Evolutionary conservation across 2,113 vertebrate genomes (phyloP), one percentile per base, ranked within the genome.

Genomic region (Chlamydotis undulata): DNA sequence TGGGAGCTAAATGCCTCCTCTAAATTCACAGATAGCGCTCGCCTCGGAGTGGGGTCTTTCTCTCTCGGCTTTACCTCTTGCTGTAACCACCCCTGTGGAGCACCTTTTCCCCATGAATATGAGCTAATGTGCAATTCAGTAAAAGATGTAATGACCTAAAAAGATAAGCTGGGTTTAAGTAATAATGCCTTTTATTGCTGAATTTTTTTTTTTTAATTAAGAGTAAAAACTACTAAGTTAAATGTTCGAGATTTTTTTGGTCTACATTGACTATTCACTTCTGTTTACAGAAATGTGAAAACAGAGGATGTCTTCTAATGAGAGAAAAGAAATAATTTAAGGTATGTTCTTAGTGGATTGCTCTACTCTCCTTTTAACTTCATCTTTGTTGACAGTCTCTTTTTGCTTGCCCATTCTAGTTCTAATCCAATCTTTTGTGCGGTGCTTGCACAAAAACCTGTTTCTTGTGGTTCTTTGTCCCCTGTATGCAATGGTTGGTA

Each of bases 211-310:
- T 50, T 25, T 0, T 3, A 50, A 50, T 63, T 37, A 49, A 24
- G 23, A 53, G 11, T 37, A 76, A 50, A 49, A 57, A 21, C 45
- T 70, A 21, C 12, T 23, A 75, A 75, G 28, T 73, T 45, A 31
- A 65, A 37, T 15, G 14, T 14, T 61, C 47, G 28, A 9, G 3
- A 8, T 3, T 24, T 45, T 52, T 59, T 67, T 43, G 41, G 10
- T 79, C 25, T 78, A 5, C 23, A 26, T 35, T 69, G 59, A 73
- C 55, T 77, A 5, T 64, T 81, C 28, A 12, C 8, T 85, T 63
- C 52, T 82, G 35, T n/a, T 76, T 57, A 45, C 56, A 91, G 80
- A 81, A 88, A 75, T 39, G 33, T 67, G 52, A 71, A 86, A 91
- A 50, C 26, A 43, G 53, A 71, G n/a, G 23, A 60, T 70, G 33